A percentile compares a stretch with the other conserved stretches of the same genome.
phyloP scores from a whole-genome alignment of 2,113 vertebrate species.

The Asarcornis scutulata region DNA sequence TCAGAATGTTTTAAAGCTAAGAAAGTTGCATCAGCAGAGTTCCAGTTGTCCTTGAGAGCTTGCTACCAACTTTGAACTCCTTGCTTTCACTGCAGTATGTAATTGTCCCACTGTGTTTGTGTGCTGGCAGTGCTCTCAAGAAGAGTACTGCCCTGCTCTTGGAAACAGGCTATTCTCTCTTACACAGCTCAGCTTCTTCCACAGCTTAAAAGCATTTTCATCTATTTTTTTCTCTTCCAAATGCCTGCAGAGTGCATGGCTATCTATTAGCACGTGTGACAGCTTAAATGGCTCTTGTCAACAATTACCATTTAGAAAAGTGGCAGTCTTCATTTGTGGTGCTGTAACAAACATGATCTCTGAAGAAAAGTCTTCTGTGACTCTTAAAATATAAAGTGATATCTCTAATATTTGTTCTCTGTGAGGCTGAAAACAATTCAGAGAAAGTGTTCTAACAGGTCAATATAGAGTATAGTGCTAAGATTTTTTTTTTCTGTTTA shows the following conservation, averaged over 20 bases:
- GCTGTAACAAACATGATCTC: constrained; percentile 28
- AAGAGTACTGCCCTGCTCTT: neutral
- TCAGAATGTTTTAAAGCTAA: neutral
- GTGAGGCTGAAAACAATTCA: neutral
- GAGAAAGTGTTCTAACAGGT: neutral
- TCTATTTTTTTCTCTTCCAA: neutral
- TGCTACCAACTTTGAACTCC: constrained; percentile 2
- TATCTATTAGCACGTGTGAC: constrained; percentile 32
- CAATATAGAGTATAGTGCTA: neutral
- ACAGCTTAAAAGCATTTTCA: constrained; percentile 25
- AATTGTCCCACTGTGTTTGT: neutral
- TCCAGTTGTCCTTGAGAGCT: constrained; percentile 39
- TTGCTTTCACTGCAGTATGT: neutral
- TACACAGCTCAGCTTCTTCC: neutral
- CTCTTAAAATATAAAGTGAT: constrained; percentile 5
- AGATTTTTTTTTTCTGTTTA: neutral
- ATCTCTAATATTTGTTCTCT: neutral
- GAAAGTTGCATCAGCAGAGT: constrained; percentile 48
- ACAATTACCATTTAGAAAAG: constrained; percentile 24
- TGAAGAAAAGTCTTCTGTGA: neutral
- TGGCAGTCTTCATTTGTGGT: neutral
- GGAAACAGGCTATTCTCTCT: constrained; percentile 10
- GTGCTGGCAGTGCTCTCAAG: constrained; percentile 7
- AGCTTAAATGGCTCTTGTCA: constrained; percentile 42
- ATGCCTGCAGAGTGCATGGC: neutral